A percentile compares a stretch with the other conserved stretches of the same genome.
These are phyloP conservation scores for Spea hammondii DNA, from an alignment of 2,797 vertebrate species.

Conservation along the genomic window DNA sequence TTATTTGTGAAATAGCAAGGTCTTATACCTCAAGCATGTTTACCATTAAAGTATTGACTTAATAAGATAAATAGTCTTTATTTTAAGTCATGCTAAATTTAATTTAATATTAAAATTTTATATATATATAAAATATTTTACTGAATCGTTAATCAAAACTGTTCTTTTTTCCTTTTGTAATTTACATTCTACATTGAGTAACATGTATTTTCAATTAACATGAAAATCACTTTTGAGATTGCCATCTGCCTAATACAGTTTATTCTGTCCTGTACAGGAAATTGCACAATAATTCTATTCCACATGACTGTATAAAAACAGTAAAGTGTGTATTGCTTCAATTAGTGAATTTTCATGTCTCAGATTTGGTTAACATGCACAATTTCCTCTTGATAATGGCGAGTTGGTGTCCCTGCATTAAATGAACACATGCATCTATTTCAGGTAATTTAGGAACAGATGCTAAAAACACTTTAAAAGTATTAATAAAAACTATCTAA, in stretches of 20 bases:
- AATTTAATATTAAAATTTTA: no score
- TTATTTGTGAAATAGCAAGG: no score
- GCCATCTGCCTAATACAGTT: slow-evolving; percentile 41
- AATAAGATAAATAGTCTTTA: no score
- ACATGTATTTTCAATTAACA: slow-evolving; percentile 30
- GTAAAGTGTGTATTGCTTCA: slow-evolving; percentile 53
- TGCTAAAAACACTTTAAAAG: slow-evolving; percentile 43
- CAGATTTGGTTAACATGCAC: slow-evolving; percentile 50
- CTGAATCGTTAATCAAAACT: no score
- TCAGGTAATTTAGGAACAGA: slow-evolving; percentile 44
- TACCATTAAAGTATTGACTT: no score
- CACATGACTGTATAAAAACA: slow-evolving; percentile 48
- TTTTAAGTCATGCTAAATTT: no score
- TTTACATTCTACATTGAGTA: slow-evolving; percentile 17
- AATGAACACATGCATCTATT: slow-evolving; percentile 49
- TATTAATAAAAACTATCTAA: slow-evolving; percentile 48
- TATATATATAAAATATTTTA: no score
- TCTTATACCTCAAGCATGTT: no score
- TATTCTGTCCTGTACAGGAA: slow-evolving; percentile 41
- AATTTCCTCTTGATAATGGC: slow-evolving; percentile 49
- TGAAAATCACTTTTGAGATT: slow-evolving; percentile 32
- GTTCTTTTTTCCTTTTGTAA: background rate
- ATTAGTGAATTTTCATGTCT: slow-evolving; percentile 50
- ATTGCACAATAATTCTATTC: slow-evolving; percentile 45
- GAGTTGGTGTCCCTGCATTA: slow-evolving; percentile 45